Base-by-base conservation (phyloP, 2,113 vertebrate species). In the Ptilonorhynchus violaceus region DNA sequence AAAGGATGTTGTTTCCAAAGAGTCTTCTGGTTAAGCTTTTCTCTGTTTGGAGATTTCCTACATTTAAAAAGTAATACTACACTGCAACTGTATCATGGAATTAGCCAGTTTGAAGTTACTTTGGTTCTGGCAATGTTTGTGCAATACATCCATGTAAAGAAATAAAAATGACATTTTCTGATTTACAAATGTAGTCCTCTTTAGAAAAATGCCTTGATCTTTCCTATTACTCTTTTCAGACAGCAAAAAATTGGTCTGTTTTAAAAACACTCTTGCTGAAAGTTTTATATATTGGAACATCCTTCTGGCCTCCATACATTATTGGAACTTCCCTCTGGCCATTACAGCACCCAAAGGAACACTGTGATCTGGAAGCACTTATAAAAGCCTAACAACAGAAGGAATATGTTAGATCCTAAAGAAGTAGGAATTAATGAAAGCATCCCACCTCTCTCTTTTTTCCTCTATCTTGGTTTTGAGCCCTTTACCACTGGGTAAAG, bases 241-340 rank as follows among this genome's bases (percentile, higher is more conserved):
- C 52, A 14, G 9, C n/a, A 83, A 30, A 91, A 66, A 87, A 79
- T 75, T 2, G 1, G 10, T 62, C 31, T 64, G 42, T 67, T 72
- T 90, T 94, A 89, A 62, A 94, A 89, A 49, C 4, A 20, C 33
- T 67, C 89, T 66, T 89, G 52, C 55, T 91, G 63, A 77, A 94
- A 85, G 80, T 89, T 94, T 95, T 94, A 94, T 94, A 95, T 56
- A 15, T 92, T 93, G 85, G 66, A 24, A 11, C 72, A 56, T 91
- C 46, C 67, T 89, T 93, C 94, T 89, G 72, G 19, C 44, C 85
- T 77, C 69, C 17, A 11, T 58, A 75, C n/a, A n/a, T n/a, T 56
- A 15, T 92, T 93, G 85, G 66, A 24, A 11, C 72, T 59, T 91
- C 46, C 67, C 88, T 93, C 94, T 89, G 72, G 19, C 78, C 89